Percentiles rank a stretch among this genome's conserved stretches.
These are phyloP conservation scores for Drosophila sulfurigaster DNA, from an alignment of 1,140 invertebrate species.

Conservation along the genomic window DNA sequence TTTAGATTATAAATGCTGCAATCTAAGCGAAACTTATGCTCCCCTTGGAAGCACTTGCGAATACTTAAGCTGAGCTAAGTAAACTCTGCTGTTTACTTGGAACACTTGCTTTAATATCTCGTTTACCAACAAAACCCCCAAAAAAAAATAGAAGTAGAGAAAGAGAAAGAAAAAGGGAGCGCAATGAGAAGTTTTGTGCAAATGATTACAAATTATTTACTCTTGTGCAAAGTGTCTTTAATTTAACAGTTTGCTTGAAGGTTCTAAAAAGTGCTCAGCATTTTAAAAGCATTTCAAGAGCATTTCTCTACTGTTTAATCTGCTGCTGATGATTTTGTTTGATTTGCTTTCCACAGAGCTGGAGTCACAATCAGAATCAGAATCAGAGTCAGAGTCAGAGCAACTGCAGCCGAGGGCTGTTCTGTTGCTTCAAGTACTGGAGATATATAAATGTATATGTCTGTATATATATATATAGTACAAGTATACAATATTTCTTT, in stretches of 20 bases:
- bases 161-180: background rate
- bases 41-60: background rate
- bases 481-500: constrained; percentile 4
- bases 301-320: constrained; percentile 27
- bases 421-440: constrained; percentile 21
- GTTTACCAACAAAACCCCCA: constrained; percentile 7
- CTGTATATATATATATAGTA: background rate
- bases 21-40: background rate
- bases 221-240: constrained; percentile 27
- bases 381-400: constrained; percentile 2
- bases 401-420: constrained; percentile 17
- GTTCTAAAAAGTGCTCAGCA: constrained; percentile 1
- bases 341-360: constrained; percentile 23
- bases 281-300: constrained; percentile 20
- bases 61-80: background rate
- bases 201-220: constrained; percentile 33
- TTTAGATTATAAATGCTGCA: background rate
- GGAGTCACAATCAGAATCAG: background rate
- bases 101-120: constrained; percentile 25
- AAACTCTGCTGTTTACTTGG: constrained; percentile 2
- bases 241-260: constrained; percentile 22
- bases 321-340: constrained; percentile 40
- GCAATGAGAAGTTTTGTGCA: background rate
- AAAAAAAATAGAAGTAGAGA: no score
- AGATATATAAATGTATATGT: background rate